Evolutionary conservation across 1,140 invertebrate genomes (phyloP).

Genomic region (Trichomalopsis sarcophagae): DNA sequence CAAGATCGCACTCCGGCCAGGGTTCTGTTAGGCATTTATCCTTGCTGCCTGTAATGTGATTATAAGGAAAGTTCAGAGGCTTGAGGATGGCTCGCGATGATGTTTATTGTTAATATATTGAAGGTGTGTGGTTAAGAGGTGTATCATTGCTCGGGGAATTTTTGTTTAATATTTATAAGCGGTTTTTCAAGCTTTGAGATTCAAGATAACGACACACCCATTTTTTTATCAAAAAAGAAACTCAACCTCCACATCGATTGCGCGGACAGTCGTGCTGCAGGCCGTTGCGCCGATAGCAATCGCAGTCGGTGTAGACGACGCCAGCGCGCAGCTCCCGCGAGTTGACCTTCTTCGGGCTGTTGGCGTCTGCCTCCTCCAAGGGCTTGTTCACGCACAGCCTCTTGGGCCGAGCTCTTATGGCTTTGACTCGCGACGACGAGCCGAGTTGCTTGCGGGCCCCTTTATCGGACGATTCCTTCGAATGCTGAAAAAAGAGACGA

Average conservation of each 20-base stretch:
- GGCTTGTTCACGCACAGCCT: slow-evolving; percentile 29
- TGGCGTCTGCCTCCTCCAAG: neutral
- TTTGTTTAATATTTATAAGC: too few relatives aligned
- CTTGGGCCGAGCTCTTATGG: slow-evolving; percentile 26
- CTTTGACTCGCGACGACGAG: neutral
- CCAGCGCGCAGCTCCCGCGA: slow-evolving; percentile 80
- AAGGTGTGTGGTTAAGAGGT: too few relatives aligned
- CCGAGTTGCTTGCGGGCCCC: neutral
- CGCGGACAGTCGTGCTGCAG: slow-evolving; percentile 82
- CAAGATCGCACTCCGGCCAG: slow-evolving; percentile 78
- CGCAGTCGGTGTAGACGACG: slow-evolving; percentile 79
- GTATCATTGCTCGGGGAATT: too few relatives aligned
- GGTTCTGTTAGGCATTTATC: slow-evolving; percentile 76
- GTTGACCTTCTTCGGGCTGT: slow-evolving; percentile 66
- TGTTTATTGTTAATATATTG: too few relatives aligned
- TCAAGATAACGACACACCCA: too few relatives aligned
- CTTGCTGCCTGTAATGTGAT: slow-evolving; percentile 51
- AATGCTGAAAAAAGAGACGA: neutral
- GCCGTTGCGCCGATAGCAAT: slow-evolving; percentile 82
- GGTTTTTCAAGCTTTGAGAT: too few relatives aligned
- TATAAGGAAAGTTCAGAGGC: neutral
- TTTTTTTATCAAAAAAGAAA: neutral
- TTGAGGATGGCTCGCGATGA: too few relatives aligned
- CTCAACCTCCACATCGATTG: slow-evolving; percentile 73
- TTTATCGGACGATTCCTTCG: neutral